These are phyloP conservation scores for Micronycteris hirsuta DNA, from an alignment of 2,113 vertebrate genomes.

Conservation along the genomic window DNA sequence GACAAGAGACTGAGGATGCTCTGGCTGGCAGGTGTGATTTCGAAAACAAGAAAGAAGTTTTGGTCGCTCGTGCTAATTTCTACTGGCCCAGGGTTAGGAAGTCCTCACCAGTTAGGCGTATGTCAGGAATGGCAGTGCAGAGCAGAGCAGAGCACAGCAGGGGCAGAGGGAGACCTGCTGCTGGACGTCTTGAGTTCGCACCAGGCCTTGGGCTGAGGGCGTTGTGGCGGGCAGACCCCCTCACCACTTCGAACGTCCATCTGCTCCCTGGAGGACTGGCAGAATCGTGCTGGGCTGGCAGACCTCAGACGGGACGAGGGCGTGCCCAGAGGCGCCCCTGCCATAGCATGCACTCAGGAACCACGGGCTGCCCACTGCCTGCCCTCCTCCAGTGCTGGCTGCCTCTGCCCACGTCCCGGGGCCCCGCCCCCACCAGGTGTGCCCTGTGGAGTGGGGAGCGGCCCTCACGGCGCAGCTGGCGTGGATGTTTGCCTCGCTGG, in stretches of 20 bases:
- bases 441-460: neutral
- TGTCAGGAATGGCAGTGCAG: fast-evolving
- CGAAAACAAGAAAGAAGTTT: neutral
- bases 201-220: neutral
- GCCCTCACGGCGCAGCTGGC: neutral
- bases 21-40: neutral
- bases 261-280: neutral
- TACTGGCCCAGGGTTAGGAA: no score
- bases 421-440: fast-evolving
- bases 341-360: neutral
- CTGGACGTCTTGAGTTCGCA: neutral
- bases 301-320: neutral
- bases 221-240: neutral
- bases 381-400: neutral
- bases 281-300: neutral
- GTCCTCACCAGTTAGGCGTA: neutral
- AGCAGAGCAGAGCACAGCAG: no score
- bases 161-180: neutral
- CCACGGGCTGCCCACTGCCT: neutral
- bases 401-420: fast-evolving
- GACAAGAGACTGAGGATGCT: fast-evolving
- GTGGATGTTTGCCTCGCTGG: neutral
- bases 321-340: fast-evolving
- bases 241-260: neutral
- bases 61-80: neutral